Percentiles rank a stretch among this genome's conserved stretches.
Evolutionary conservation across 2,888 invertebrate genomes (phyloP).

Genomic region (Epinotia ramella): DNA sequence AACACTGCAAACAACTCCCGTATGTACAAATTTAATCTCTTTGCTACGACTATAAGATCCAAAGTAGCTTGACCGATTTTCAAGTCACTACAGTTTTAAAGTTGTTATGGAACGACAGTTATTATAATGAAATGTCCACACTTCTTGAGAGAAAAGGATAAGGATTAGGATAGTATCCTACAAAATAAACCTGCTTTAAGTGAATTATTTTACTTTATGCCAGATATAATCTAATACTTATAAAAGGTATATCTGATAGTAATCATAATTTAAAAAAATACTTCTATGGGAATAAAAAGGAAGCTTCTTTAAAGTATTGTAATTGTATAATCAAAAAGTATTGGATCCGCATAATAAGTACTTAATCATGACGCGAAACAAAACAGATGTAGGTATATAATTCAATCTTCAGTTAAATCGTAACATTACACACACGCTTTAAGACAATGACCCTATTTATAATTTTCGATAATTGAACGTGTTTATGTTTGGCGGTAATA

Average conservation of each 20-base stretch:
- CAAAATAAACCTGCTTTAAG: background rate
- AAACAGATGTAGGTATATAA: background rate
- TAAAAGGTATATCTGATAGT: too few relatives aligned
- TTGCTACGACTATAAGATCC: background rate
- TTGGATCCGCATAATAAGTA: background rate
- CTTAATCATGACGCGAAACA: background rate
- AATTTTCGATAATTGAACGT: slow-evolving; percentile 25
- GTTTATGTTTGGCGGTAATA: slow-evolving; percentile 32
- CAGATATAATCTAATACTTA: too few relatives aligned
- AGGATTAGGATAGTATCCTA: background rate
- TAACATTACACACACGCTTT: background rate
- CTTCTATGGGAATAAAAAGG: background rate
- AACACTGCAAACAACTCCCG: slow-evolving; percentile 6
- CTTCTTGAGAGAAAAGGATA: background rate
- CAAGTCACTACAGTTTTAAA: slow-evolving; percentile 1
- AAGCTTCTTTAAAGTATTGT: too few relatives aligned
- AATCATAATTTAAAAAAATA: background rate
- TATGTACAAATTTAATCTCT: background rate
- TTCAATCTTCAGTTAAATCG: slow-evolving; percentile 1
- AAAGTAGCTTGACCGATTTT: background rate
- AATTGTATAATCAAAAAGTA: too few relatives aligned
- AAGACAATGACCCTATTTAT: slow-evolving; percentile 18
- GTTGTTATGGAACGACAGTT: slow-evolving; percentile 11
- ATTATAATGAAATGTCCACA: slow-evolving; percentile 22
- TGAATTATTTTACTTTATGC: background rate